Evolutionary conservation across 2,888 invertebrate species (phyloP), one percentile per base, ranked within the genome.

Genomic region (Leucoma salicis): DNA sequence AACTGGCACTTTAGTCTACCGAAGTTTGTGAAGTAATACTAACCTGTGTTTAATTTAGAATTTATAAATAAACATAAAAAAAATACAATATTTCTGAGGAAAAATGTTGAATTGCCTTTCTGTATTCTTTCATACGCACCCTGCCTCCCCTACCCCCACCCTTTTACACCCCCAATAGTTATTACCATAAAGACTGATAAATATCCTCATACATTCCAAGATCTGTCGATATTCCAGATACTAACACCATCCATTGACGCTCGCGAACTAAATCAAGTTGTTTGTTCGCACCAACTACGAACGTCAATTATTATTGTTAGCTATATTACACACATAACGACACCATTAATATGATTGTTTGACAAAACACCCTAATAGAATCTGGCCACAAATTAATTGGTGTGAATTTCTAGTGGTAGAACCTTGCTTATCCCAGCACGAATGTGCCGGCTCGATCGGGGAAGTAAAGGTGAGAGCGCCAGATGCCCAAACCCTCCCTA

Each of bases 101-200:
- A 18, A 18, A 5, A 18, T 18, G 7, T 18, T 5, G 18, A 27
- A 3, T 27, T 27, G 10, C 3, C 11, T 10, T 27, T 27, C 27
- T 27, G 27, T 27, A 3, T n/a, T 4, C 12, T 14, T 5, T 24
- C 8, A 41, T 27, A 7, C 0, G 14, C 11, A 27, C 2, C 21
- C 8, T 24, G 8, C 5, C 1, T 18, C 31, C 24, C 14, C 12
- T 24, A 35, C 31, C 31, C 11, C 14, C 32, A 10, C 42, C 41
- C 39, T 29, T 1, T 21, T 35, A 16, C 29, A 29, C 31, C 51
- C 44, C 54, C 31, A 49, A 47, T 53, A 55, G 67, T 70, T 75
- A 76, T 77, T 74, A 70, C 67, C 74, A 77, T 76, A 74, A 73
- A 77, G 68, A 63, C 70, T 70, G 75, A 77, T 76, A 75, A 77